Percentiles rank a stretch among this genome's conserved stretches.
Conservation (phyloP, 2,113 vertebrate genomes). For the Oxyruncus cristatus region DNA sequence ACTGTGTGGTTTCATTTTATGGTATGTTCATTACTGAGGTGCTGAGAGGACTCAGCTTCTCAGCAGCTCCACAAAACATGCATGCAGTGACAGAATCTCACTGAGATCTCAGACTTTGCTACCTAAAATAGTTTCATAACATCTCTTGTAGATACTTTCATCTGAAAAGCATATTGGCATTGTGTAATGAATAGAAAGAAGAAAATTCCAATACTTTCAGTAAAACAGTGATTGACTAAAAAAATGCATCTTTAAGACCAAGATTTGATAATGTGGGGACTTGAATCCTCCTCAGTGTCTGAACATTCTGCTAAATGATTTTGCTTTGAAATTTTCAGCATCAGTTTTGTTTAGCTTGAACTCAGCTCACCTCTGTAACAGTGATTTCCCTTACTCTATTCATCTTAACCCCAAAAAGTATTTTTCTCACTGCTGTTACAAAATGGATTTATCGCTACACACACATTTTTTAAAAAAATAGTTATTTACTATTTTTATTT, state of each 20-base stretch:
- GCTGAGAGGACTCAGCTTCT: background rate
- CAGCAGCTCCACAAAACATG: background rate
- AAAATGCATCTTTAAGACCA: background rate
- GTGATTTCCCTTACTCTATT: background rate
- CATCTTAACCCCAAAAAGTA: background rate
- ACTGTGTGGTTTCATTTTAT: background rate
- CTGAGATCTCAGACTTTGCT: background rate
- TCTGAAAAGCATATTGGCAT: background rate
- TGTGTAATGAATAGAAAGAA: background rate
- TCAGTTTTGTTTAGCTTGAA: background rate
- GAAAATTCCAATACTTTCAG: background rate
- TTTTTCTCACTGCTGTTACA: background rate
- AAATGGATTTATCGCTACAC: background rate
- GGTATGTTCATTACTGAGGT: background rate
- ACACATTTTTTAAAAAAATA: background rate
- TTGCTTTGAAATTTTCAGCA: background rate
- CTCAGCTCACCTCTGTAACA: background rate
- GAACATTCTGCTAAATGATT: background rate
- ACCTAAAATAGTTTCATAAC: background rate
- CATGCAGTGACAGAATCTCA: background rate
- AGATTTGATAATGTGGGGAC: background rate
- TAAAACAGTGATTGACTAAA: background rate
- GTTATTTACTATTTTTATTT: background rate
- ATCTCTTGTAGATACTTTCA: background rate
- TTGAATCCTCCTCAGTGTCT: background rate